These are phyloP conservation scores for Cettia cetti DNA, from an alignment of 2,113 vertebrate genomes.

Conservation along the genomic window DNA sequence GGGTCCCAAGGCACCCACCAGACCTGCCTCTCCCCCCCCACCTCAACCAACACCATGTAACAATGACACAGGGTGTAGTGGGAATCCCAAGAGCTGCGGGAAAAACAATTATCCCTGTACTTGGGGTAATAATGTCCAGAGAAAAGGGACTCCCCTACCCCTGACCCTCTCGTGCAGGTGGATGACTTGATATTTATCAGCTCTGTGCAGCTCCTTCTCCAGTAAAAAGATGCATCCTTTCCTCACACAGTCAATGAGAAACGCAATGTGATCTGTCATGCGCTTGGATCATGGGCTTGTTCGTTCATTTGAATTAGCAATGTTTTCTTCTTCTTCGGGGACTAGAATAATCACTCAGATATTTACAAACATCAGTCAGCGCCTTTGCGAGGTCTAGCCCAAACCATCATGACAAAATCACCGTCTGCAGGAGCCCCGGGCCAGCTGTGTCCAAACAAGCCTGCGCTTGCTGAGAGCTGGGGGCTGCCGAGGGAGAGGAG, in stretches of 20 bases:
- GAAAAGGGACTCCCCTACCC: slow-evolving; percentile 26
- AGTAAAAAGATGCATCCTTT: slow-evolving; percentile 58
- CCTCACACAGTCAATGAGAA: slow-evolving; percentile 69
- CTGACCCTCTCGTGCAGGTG: neutral
- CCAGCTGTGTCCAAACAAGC: slow-evolving; percentile 74
- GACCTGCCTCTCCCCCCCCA: neutral
- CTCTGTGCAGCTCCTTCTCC: slow-evolving; percentile 66
- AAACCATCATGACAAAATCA: slow-evolving; percentile 81
- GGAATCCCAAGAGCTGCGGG: neutral
- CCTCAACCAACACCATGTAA: neutral
- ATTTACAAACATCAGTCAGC: slow-evolving; percentile 78
- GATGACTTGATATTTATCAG: slow-evolving; percentile 61
- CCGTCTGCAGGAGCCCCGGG: slow-evolving; percentile 75
- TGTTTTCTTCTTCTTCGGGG: slow-evolving; percentile 66
- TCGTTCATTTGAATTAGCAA: slow-evolving; percentile 61
- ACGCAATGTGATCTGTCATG: slow-evolving; percentile 75
- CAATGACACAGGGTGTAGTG: neutral
- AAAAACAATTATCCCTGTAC: neutral
- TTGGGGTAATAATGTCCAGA: slow-evolving; percentile 52
- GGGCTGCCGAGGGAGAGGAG: slow-evolving; percentile 33
- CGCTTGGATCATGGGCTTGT: slow-evolving; percentile 65
- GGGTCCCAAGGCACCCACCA: neutral
- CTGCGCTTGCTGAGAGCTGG: slow-evolving; percentile 36
- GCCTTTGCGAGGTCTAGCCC: slow-evolving; percentile 45
- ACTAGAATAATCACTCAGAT: slow-evolving; percentile 71